Evolutionary conservation across 2,797 vertebrate genomes (phyloP), one percentile per base, ranked within the genome.

Genomic region (Buceros bicornis): DNA sequence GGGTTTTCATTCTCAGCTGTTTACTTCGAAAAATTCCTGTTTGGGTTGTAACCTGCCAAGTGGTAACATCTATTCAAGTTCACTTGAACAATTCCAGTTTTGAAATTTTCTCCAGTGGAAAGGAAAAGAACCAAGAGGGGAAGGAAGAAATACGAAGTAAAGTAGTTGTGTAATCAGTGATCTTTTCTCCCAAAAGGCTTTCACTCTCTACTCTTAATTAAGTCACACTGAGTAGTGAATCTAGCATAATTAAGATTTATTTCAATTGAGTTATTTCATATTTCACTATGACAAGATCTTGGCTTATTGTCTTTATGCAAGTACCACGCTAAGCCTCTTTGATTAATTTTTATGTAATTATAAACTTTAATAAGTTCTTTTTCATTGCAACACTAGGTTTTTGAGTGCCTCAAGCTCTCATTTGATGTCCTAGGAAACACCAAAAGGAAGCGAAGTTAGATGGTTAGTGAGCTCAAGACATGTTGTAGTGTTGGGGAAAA

Each of bases 191-290:
- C 78, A 29, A 77, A 92, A 95, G 89, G 69, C 37, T 96, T 70
- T 96, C 42, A 47, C 65, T 82, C 45, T 93, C 80, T 92, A 37
- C 57, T 90, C 86, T 94, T 95, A 95, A 95, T 96, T 95, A 95
- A 96, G 94, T 96, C 90, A 95, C 83, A 95, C 83, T 89, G 87
- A 92, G 81, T 91, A 89, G 78, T 76, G 82, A 82, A 88, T 95
- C 60, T 28, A 67, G 26, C 40, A 65, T 97, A 97, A 97, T 96
- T 95, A 94, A 96, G 94, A 97, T 97, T 95, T 94, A 95, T 95
- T 97, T 93, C 78, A 87, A 76, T 10, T 2, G 71, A 93, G 81
- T 87, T 96, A 95, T 84, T 93, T 88, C 93, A 95, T 95, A 95
- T 95, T 96, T 95, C 96, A 94, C 29, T 65, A 43, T 89, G 94